Percentiles rank a stretch among this genome's conserved stretches.
Conservation (phyloP, 1,140 invertebrate genomes). For the Cylas formicarius region DNA sequence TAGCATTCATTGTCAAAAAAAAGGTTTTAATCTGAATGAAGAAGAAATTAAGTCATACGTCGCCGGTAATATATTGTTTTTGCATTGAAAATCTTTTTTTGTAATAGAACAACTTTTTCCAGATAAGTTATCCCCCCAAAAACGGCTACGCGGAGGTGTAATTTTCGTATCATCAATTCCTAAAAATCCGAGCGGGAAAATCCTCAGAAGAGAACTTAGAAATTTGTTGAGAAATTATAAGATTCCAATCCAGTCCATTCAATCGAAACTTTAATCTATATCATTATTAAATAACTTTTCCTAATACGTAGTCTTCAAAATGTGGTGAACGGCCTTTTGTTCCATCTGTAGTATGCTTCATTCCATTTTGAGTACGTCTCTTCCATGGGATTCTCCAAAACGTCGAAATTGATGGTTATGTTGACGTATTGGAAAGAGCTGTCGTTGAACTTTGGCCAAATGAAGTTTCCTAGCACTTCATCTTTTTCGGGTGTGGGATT, state of each 20-base stretch:
- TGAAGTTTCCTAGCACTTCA: conserved; percentile 11
- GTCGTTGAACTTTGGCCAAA: conserved; percentile 16
- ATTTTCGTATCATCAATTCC: conserved; percentile 63
- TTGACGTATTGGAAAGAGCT: conserved; percentile 15
- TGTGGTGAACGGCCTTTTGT: no score
- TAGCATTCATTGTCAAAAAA: conserved; percentile 60
- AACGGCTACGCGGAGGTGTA: conserved; percentile 58
- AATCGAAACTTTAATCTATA: no score
- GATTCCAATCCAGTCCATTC: no score
- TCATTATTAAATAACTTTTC: no score
- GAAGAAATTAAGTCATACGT: conserved; percentile 47
- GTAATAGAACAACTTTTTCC: conserved; percentile 1
- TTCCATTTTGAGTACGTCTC: no score
- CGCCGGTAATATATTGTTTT: conserved; percentile 35
- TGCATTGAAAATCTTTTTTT: background rate
- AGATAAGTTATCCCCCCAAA: conserved; percentile 58
- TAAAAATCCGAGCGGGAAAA: conserved; percentile 68
- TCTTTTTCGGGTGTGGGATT: conserved; percentile 14
- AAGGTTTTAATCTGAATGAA: conserved; percentile 41
- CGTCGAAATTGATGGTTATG: no score
- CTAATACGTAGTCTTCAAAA: no score
- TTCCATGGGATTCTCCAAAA: no score
- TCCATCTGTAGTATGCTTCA: no score
- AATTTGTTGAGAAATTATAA: no score
- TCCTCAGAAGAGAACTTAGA: conserved; percentile 49